Conservation (phyloP, 2,888 invertebrate genomes). For the Tromatobia lineatoria region DNA sequence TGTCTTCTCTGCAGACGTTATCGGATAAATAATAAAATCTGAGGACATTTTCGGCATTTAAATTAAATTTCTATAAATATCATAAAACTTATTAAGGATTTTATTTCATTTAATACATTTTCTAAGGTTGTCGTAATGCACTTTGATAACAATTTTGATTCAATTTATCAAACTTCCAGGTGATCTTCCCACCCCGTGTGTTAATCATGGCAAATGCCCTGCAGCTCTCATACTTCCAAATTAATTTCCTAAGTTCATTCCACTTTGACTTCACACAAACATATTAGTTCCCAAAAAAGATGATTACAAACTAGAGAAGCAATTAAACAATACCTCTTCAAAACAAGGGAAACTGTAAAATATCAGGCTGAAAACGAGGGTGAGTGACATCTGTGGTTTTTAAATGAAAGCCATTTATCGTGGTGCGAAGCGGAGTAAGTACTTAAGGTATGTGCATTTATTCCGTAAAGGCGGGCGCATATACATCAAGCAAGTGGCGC, state of each 20-base stretch:
- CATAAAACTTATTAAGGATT: too few species aligned
- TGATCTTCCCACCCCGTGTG: too few species aligned
- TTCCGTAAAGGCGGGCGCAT: neutral
- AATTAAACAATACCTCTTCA: neutral
- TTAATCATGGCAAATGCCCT: too few species aligned
- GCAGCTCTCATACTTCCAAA: too few species aligned
- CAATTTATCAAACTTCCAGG: too few species aligned
- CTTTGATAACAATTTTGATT: too few species aligned
- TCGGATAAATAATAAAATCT: too few species aligned
- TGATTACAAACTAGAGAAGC: neutral
- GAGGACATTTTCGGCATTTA: too few species aligned
- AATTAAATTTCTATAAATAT: too few species aligned
- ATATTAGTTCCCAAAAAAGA: neutral
- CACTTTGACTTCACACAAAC: neutral
- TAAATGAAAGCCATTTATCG: slow-evolving; percentile 45
- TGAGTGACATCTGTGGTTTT: slow-evolving; percentile 7
- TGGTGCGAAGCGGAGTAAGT: slow-evolving; percentile 46
- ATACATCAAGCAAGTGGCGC: slow-evolving; percentile 70
- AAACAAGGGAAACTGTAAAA: neutral
- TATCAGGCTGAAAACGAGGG: neutral
- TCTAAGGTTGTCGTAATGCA: too few species aligned
- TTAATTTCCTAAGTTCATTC: neutral
- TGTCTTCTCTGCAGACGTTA: too few species aligned
- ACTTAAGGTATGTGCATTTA: slow-evolving; percentile 15
- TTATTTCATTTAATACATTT: too few species aligned